Base-by-base conservation (phyloP, 2,888 invertebrate genomes). In the Nymphalis c-album region DNA sequence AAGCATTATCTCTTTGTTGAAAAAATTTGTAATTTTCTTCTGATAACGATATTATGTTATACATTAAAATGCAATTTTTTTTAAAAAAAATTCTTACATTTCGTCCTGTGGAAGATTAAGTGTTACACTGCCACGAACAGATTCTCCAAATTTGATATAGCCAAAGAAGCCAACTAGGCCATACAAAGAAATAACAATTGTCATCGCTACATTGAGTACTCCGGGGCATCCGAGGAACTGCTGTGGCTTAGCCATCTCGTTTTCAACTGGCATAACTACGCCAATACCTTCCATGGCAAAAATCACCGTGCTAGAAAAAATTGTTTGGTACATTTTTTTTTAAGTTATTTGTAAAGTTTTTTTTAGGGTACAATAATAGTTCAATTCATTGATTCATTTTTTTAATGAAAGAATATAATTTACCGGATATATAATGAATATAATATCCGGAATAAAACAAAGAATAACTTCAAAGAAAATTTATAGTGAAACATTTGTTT, bases 261-360 rank as follows among this genome's bases (percentile, higher is more conserved):
- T 98, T 85, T 98, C 98, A 20, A 99, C 95, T 0, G 99, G 98
- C 94, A 99, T 95, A 16, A 98, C 96, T 59, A 96, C 96, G 62
- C 97, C 97, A 70, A 99, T 98, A 45, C 97, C 98, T 92, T 99
- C 99, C 95, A 99, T 98, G 4, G 99, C 98, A 84, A 98, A 99
- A 75, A 99, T 95, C 0, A 98, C 98, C 0, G 98, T 99, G 63
- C 98, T 94, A 81, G 50, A 81, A 31, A 26, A n/a, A n/a, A n/a
- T n/a, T n/a, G n/a, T n/a, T n/a, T n/a, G n/a, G n/a, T n/a, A n/a
- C n/a, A n/a, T n/a, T n/a, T n/a, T n/a, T n/a, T n/a, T n/a, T n/a
- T n/a, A n/a, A n/a, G n/a, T n/a, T n/a, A n/a, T n/a, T n/a, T n/a
- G n/a, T n/a, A n/a, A n/a, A n/a, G n/a, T n/a, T n/a, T n/a, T n/a